phyloP scores from a whole-genome alignment of 2,797 vertebrate genomes.

The Clangula hyemalis region DNA sequence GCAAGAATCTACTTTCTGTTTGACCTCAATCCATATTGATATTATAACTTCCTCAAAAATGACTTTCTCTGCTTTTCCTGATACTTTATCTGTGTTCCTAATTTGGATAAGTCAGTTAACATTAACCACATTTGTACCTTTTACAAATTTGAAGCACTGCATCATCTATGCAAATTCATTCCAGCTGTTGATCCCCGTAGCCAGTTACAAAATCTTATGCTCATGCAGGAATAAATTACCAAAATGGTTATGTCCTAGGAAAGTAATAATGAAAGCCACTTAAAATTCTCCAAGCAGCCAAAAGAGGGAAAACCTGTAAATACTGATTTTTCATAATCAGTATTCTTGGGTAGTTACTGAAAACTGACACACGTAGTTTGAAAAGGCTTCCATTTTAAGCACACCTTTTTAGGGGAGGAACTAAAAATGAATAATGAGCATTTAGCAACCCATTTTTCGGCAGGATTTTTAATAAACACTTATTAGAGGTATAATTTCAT shows the following conservation, averaged over 20 bases:
- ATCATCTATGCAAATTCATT: background rate
- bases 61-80: background rate
- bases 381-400: background rate
- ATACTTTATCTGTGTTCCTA: background rate
- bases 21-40: background rate
- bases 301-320: background rate
- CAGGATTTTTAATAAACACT: background rate
- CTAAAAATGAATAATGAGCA: background rate
- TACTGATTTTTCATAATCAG: background rate
- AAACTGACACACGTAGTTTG: background rate
- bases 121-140: background rate
- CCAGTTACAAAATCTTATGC: background rate
- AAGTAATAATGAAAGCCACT: background rate
- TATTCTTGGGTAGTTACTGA: background rate
- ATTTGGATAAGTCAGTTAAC: background rate
- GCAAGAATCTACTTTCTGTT: background rate
- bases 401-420: background rate
- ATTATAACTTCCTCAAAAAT: background rate
- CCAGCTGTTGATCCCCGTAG: background rate
- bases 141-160: background rate
- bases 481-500: background rate
- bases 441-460: background rate
- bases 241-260: background rate
- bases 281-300: background rate
- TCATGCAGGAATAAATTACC: too few relatives aligned